Base-by-base conservation (phyloP, 2,888 invertebrate genomes). In the Chydorus sphaericus region DNA sequence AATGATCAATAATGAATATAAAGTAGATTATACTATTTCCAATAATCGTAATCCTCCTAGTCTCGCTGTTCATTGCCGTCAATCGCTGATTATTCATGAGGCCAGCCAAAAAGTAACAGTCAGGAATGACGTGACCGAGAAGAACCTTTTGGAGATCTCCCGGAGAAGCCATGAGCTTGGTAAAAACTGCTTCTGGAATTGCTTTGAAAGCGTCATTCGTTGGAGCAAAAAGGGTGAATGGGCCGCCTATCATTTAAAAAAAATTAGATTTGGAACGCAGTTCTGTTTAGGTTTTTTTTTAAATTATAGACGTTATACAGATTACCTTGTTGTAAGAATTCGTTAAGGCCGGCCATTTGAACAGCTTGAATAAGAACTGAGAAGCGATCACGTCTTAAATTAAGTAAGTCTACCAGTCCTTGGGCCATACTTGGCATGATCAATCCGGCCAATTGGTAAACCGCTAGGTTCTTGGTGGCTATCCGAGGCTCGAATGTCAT, bases 141-240 rank as follows among this genome's bases (percentile, higher is more conserved):
- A 62, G 52, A 11, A 60, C 49, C 29, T 55, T 48, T 4, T 54
- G 56, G 20, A 59, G 49, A 11, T 31, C 50, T 10, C 26, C 37
- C 4, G 48, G 53, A 48, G 49, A 44, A 10, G 18, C 37, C 11
- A 54, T 23, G n/a, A 59, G 53, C 2, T 30, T 29, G 4, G 36
- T 37, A 36, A 55, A 16, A 31, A 18, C 26, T 6, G 36, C 55
- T 18, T 44, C 55, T 20, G 39, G 51, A 4, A 59, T 14, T 8
- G 44, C 31, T n/a, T 54, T 38, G 51, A 59, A 59, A 33, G 59
- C 59, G 30, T 55, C 48, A 54, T 59, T 59, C 11, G 55, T 51
- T 6, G 59, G 59, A 2, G 59, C 59, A 52, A 59, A 58, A 23
- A 59, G 36, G 18, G 58, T 59, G 48, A 51, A 55, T 4, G 59